Evolutionary conservation across 1,140 invertebrate species (phyloP).

Genomic region (Orius laevigatus): DNA sequence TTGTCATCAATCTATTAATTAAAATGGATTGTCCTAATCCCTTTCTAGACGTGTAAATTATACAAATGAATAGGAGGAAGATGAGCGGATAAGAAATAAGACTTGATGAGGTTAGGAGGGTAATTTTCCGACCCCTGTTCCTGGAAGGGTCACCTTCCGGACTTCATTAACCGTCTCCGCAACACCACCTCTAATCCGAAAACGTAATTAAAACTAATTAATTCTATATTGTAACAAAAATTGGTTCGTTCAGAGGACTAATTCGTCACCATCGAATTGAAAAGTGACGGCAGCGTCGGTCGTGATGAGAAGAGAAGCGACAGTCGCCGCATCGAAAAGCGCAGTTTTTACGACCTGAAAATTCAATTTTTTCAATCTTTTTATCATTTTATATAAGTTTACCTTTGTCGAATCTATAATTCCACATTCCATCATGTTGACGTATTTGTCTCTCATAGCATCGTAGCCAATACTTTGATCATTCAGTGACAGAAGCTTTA

Average conservation of each 20-base stretch:
- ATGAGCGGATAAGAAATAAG: too few relatives aligned
- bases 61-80: too few relatives aligned
- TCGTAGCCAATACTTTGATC: slow-evolving; percentile 36
- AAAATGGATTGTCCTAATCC: too few relatives aligned
- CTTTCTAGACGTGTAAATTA: too few relatives aligned
- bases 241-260: slow-evolving; percentile 17
- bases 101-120: too few relatives aligned
- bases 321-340: slow-evolving; percentile 49
- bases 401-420: slow-evolving; percentile 58
- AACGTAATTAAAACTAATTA: slow-evolving; percentile 4
- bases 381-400: not conserved
- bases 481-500: too few relatives aligned
- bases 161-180: not conserved
- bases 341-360: slow-evolving; percentile 37
- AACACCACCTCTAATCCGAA: not conserved
- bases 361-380: not conserved
- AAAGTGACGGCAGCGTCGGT: slow-evolving; percentile 56
- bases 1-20: too few relatives aligned
- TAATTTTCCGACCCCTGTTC: too few relatives aligned
- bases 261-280: slow-evolving; percentile 42
- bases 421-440: slow-evolving; percentile 47
- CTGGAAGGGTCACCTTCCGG: too few relatives aligned
- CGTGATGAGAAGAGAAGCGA: slow-evolving; percentile 57
- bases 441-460: slow-evolving; percentile 40
- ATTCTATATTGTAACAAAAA: not conserved